A percentile compares a stretch with the other conserved stretches of the same genome.
These are phyloP conservation scores for Rhinoderma darwinii DNA, from an alignment of 2,113 vertebrate genomes.

Conservation along the genomic window DNA sequence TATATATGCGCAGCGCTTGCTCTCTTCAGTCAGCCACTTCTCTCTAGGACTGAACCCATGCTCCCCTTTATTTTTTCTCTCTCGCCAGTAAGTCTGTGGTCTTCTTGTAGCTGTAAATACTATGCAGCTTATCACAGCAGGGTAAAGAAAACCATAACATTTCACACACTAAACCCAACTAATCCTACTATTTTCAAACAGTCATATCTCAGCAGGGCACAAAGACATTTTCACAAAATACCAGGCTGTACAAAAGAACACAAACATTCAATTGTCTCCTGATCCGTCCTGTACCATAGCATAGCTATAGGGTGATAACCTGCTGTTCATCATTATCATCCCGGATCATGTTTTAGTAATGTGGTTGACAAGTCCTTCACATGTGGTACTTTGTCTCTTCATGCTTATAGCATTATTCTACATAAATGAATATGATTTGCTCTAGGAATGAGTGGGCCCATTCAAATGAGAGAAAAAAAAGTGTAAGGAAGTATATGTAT, in stretches of 20 bases:
- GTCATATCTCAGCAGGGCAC: conserved; percentile 35
- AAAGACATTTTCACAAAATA: neutral
- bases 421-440: neutral
- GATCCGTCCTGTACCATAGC: neutral
- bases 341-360: too few species aligned
- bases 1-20: too few species aligned
- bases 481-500: too few species aligned
- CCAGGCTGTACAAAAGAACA: neutral
- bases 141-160: conserved; percentile 40
- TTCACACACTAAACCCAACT: conserved; percentile 38
- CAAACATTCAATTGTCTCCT: conserved; percentile 15
- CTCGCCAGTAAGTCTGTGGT: neutral
- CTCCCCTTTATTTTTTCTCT: neutral
- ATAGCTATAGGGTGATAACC: neutral
- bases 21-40: too few species aligned
- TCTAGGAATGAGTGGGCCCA: neutral
- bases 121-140: conserved; percentile 46
- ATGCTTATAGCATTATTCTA: neutral
- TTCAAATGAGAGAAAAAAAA: neutral
- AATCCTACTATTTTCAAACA: conserved; percentile 28
- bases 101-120: neutral
- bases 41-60: neutral
- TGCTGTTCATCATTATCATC: neutral
- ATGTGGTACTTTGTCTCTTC: too few species aligned
- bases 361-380: neutral